phyloP scores from a whole-genome alignment of 1,140 invertebrate species.

The Hesperophylax magnus region DNA sequence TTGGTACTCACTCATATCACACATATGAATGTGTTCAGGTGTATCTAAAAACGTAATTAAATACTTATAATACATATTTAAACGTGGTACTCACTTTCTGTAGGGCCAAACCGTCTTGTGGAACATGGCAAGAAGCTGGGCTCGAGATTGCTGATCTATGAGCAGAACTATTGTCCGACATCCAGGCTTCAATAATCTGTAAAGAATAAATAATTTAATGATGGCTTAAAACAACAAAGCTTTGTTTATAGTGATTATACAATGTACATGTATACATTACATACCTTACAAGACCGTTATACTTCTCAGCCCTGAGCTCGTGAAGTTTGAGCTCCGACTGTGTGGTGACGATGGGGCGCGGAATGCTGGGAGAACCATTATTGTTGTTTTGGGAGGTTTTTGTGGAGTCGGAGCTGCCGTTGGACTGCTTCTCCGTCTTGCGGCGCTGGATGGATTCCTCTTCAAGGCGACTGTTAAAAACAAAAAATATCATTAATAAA shows the following conservation, averaged over 20 bases:
- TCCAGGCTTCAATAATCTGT: slow-evolving; percentile 89
- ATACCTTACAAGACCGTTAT: slow-evolving; percentile 90
- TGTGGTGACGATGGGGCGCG: slow-evolving; percentile 56
- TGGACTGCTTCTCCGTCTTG: slow-evolving; percentile 66
- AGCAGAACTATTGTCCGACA: slow-evolving; percentile 94
- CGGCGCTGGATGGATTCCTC: slow-evolving; percentile 82
- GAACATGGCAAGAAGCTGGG: slow-evolving; percentile 90
- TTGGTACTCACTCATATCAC: no score
- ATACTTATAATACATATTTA: no score
- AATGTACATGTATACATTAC: neutral
- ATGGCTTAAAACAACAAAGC: neutral
- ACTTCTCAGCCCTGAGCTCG: slow-evolving; percentile 94
- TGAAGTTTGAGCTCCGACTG: slow-evolving; percentile 86
- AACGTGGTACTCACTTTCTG: slow-evolving; percentile 79
- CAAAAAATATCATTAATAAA: neutral
- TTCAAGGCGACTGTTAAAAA: slow-evolving; percentile 77
- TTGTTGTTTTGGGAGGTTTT: slow-evolving; percentile 65
- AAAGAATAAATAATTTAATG: slow-evolving; percentile 10
- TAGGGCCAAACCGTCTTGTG: slow-evolving; percentile 96
- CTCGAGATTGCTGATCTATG: slow-evolving; percentile 89
- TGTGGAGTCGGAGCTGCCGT: slow-evolving; percentile 57
- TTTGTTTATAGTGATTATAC: no score
- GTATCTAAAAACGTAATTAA: no score
- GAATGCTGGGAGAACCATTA: slow-evolving; percentile 58
- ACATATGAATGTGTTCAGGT: no score